phyloP scores from a whole-genome alignment of 2,888 invertebrate genomes.

The Kuschelorhynchus macadamiae region DNA sequence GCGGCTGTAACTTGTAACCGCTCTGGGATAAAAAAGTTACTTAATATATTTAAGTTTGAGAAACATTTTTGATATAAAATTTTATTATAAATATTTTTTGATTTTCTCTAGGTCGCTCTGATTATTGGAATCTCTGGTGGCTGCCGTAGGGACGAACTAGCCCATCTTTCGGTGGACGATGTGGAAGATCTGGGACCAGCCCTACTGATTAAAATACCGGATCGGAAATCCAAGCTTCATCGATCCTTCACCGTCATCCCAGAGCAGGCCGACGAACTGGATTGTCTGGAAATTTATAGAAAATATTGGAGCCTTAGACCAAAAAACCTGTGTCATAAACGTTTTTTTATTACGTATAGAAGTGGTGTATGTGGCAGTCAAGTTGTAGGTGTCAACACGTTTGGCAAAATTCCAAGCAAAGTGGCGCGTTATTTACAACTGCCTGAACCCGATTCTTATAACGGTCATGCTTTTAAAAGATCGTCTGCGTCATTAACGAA shows the following conservation, averaged over 20 bases:
- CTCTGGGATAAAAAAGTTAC: too few species aligned
- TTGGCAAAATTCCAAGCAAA: slow-evolving; percentile 41
- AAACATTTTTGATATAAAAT: too few species aligned
- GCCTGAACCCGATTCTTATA: slow-evolving; percentile 41
- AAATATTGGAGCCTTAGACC: slow-evolving; percentile 36
- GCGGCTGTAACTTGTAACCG: too few species aligned
- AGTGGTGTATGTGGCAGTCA: slow-evolving; percentile 39
- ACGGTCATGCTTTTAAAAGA: slow-evolving; percentile 48
- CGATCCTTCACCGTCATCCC: slow-evolving; percentile 42
- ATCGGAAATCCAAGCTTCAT: slow-evolving; percentile 20
- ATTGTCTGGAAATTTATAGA: slow-evolving; percentile 29
- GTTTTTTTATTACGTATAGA: slow-evolving; percentile 19
- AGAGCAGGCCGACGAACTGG: slow-evolving; percentile 15
- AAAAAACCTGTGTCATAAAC: not conserved
- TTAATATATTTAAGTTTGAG: too few species aligned
- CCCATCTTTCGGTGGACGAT: slow-evolving; percentile 41
- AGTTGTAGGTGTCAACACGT: slow-evolving; percentile 49
- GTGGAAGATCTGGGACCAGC: slow-evolving; percentile 38
- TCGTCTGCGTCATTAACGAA: slow-evolving; percentile 29
- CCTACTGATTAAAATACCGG: slow-evolving; percentile 36
- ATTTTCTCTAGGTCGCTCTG: slow-evolving; percentile 28
- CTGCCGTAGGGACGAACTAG: slow-evolving; percentile 44
- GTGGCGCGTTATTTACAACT: slow-evolving; percentile 45
- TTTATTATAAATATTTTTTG: too few species aligned
- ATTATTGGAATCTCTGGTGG: slow-evolving; percentile 47